Evolutionary conservation across 1,140 invertebrate genomes (phyloP).

Genomic region (Drosophila parvula): DNA sequence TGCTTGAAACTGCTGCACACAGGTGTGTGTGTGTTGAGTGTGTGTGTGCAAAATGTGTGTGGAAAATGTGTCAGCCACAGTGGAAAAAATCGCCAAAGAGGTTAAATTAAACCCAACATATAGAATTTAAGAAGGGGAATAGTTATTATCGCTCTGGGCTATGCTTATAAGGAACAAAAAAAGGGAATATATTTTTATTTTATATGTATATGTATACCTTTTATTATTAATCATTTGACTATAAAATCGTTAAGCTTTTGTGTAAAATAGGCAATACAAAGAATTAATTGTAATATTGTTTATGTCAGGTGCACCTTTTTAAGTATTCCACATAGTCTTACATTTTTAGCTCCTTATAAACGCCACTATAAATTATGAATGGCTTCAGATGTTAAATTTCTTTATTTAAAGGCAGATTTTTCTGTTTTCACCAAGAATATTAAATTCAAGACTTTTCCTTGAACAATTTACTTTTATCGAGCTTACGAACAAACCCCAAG

Average conservation of each 20-base stretch:
- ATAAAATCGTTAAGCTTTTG: too few species aligned
- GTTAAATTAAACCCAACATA: conserved; percentile 5
- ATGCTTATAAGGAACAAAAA: too few species aligned
- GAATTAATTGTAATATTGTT: too few species aligned
- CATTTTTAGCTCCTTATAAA: too few species aligned
- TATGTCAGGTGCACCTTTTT: too few species aligned
- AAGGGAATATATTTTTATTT: too few species aligned
- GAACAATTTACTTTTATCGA: not conserved
- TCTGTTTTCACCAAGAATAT: not conserved
- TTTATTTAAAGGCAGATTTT: not conserved
- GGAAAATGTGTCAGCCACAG: conserved; percentile 60
- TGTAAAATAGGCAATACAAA: too few species aligned
- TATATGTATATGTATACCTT: too few species aligned
- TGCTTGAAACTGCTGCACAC: conserved; percentile 21
- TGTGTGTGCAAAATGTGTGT: conserved; percentile 17
- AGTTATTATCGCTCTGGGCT: not conserved
- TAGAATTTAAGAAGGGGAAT: not conserved
- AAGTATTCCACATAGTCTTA: too few species aligned
- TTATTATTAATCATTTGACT: too few species aligned
- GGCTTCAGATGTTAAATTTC: too few species aligned
- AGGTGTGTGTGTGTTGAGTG: conserved; percentile 22
- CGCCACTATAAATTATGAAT: too few species aligned
- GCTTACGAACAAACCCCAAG: not conserved
- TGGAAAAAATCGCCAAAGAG: conserved; percentile 17
- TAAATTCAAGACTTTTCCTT: not conserved